Evolutionary conservation across 2,888 invertebrate species (phyloP).

Genomic region (Phalera bucephala): DNA sequence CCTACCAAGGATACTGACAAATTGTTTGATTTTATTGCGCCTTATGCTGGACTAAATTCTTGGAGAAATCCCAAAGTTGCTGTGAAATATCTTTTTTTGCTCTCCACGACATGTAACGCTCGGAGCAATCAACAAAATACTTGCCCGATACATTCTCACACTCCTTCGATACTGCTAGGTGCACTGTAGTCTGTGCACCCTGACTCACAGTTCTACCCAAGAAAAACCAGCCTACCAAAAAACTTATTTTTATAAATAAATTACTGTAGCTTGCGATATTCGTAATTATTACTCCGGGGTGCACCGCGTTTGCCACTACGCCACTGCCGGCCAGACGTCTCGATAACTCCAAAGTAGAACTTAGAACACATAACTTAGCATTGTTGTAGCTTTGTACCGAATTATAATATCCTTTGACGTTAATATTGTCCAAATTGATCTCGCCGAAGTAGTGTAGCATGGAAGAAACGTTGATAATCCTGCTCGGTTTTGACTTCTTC

Average conservation of each 20-base stretch:
- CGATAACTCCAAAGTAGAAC: slow-evolving; percentile 86
- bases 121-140: slow-evolving; percentile 85
- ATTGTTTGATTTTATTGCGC: no score
- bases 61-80: slow-evolving; percentile 17
- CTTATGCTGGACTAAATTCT: slow-evolving; percentile 6
- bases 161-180: slow-evolving; percentile 86
- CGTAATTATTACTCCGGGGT: slow-evolving; percentile 11
- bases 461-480: slow-evolving; percentile 75
- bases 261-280: slow-evolving; percentile 1
- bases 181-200: slow-evolving; percentile 88
- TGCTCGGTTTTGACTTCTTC: slow-evolving; percentile 33
- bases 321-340: slow-evolving; percentile 85
- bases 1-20: no score
- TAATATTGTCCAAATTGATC: slow-evolving; percentile 25
- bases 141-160: slow-evolving; percentile 83
- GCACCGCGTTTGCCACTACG: slow-evolving; percentile 36
- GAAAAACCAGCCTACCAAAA: slow-evolving; percentile 19
- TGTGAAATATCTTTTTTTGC: background rate
- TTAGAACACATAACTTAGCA: slow-evolving; percentile 80
- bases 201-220: slow-evolving; percentile 84
- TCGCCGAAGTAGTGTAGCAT: slow-evolving; percentile 56
- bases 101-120: slow-evolving; percentile 4
- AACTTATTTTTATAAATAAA: slow-evolving; percentile 4
- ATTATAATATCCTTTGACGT: no score
- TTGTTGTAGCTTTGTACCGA: slow-evolving; percentile 22